These are phyloP conservation scores for Neotoma lepida DNA, from an alignment of 2,113 vertebrate genomes.

Conservation along the genomic window DNA sequence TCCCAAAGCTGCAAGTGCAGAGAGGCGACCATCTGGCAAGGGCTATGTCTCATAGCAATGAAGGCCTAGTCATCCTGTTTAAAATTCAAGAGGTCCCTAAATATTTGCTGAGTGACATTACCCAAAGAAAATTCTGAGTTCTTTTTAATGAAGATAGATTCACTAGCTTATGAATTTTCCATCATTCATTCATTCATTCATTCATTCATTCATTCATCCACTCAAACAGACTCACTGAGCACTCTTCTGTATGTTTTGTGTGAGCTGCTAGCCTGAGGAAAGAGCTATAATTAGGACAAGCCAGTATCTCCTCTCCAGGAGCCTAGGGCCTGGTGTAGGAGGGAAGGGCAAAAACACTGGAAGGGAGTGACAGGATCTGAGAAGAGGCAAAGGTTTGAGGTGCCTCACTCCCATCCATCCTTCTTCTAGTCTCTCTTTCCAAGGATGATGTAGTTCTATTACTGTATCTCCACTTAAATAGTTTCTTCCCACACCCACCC, in stretches of 20 bases:
- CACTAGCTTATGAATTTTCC: neutral
- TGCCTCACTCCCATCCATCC: slow-evolving; percentile 28
- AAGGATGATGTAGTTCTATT: slow-evolving; percentile 79
- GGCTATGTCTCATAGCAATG: neutral
- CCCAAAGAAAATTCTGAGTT: slow-evolving; percentile 36
- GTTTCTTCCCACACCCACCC: slow-evolving; percentile 77
- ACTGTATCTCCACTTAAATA: slow-evolving; percentile 72
- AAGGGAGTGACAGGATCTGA: neutral
- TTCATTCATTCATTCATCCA: slow-evolving; percentile 13
- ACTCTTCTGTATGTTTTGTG: neutral
- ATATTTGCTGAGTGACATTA: slow-evolving; percentile 10
- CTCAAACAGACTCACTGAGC: slow-evolving; percentile 9
- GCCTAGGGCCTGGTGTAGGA: neutral
- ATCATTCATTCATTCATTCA: slow-evolving; percentile 37
- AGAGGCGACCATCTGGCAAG: neutral
- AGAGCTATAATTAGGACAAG: neutral
- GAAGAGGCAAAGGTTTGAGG: slow-evolving; percentile 31
- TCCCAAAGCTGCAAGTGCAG: neutral
- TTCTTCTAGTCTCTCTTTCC: slow-evolving; percentile 76
- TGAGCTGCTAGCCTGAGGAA: neutral
- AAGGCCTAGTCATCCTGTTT: slow-evolving; percentile 55
- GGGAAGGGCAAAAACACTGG: neutral
- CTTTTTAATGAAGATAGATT: neutral
- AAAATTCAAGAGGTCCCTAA: slow-evolving; percentile 44
- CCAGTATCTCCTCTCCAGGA: neutral